Evolutionary conservation across 2,113 vertebrate species (phyloP).

Genomic region (Pluvianellus socialis): DNA sequence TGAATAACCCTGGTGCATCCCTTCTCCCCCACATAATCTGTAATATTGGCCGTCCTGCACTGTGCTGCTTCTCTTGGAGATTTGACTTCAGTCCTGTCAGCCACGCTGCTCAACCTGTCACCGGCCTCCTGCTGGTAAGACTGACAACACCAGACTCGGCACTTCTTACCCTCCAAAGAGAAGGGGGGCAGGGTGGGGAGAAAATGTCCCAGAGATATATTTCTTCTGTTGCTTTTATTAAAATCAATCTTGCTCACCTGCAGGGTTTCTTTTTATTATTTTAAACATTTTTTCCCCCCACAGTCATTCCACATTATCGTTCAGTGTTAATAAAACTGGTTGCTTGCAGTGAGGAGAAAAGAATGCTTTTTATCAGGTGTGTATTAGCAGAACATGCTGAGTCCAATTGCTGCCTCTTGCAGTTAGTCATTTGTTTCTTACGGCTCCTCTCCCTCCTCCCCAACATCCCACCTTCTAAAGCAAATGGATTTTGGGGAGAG

Average conservation of each 20-base stretch:
- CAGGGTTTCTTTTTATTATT: conserved; percentile 68
- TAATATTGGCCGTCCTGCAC: neutral
- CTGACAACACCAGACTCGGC: neutral
- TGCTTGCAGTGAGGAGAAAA: conserved; percentile 57
- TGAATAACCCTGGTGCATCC: neutral
- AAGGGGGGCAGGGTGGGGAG: too few relatives aligned
- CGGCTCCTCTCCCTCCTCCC: neutral
- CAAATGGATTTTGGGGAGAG: neutral
- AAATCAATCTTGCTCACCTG: conserved; percentile 66
- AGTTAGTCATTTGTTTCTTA: conserved; percentile 68
- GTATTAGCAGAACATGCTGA: conserved; percentile 68
- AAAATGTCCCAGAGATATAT: conserved; percentile 37
- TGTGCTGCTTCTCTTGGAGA: neutral
- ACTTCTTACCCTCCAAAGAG: neutral
- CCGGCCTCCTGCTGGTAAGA: conserved; percentile 41
- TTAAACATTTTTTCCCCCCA: conserved; percentile 53
- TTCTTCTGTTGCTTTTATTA: conserved; percentile 58
- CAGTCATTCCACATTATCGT: conserved; percentile 64
- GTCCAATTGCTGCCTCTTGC: conserved; percentile 66
- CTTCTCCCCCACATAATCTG: neutral
- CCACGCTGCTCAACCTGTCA: conserved; percentile 31
- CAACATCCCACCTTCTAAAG: conserved; percentile 18
- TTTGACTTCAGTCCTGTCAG: conserved; percentile 52
- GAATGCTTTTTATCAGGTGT: conserved; percentile 61
- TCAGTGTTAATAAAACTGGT: conserved; percentile 71